Percentiles rank a stretch among this genome's conserved stretches.
phyloP scores from a whole-genome alignment of 2,888 invertebrate genomes.

The Polymixis flavicincta region DNA sequence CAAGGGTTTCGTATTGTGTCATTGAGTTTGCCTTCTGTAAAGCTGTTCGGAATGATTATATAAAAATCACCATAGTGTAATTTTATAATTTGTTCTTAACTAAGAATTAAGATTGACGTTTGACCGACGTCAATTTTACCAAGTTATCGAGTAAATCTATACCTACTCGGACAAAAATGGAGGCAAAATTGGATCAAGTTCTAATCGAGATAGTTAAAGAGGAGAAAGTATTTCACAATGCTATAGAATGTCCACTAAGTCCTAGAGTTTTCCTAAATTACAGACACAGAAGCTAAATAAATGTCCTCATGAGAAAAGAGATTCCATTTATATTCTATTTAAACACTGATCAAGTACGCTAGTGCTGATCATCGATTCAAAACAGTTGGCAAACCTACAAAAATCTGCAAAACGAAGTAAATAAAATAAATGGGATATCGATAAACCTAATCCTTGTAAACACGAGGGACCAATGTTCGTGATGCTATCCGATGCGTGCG shows the following conservation, averaged over 20 bases:
- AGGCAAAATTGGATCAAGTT: slow-evolving; percentile 25
- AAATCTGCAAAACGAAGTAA: neutral
- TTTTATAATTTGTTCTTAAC: neutral
- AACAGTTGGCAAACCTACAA: neutral
- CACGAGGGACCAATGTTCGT: slow-evolving; percentile 68
- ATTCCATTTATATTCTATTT: neutral
- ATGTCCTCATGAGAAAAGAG: neutral
- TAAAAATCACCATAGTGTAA: neutral
- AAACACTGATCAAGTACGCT: neutral
- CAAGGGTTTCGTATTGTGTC: neutral
- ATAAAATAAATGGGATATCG: slow-evolving; percentile 44
- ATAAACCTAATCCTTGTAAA: slow-evolving; percentile 66
- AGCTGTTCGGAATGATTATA: neutral
- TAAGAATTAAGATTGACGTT: slow-evolving; percentile 2
- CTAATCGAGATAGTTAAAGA: slow-evolving; percentile 22
- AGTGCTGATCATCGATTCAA: neutral
- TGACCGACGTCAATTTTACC: slow-evolving; percentile 23
- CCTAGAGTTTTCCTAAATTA: neutral
- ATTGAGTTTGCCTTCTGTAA: neutral
- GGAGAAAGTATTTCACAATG: slow-evolving; percentile 9
- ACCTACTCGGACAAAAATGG: slow-evolving; percentile 8
- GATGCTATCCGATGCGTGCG: slow-evolving; percentile 75
- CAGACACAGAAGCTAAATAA: neutral
- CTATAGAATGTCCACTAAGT: neutral
- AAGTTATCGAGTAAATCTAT: slow-evolving; percentile 24